phyloP scores from a whole-genome alignment of 2,888 invertebrate genomes.

The Drosophila planitibia region DNA sequence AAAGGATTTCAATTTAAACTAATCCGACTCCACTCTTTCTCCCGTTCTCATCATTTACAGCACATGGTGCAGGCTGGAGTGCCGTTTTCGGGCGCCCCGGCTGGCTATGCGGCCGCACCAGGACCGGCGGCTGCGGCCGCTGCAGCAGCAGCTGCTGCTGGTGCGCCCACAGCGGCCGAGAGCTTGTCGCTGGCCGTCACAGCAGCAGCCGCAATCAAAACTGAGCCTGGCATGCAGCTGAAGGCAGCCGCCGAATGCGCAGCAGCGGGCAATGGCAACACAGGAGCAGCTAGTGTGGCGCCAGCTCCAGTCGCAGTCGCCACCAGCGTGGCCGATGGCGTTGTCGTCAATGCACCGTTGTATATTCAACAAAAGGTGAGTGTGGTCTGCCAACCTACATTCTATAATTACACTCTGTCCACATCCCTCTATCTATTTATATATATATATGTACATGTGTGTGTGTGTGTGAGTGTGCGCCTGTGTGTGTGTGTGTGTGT shows the following conservation, averaged over 20 bases:
- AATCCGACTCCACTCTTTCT: conserved; percentile 52
- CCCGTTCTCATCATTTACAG: conserved; percentile 62
- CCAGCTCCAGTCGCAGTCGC: conserved; percentile 70
- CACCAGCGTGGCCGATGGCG: conserved; percentile 69
- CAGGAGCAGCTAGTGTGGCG: conserved; percentile 52
- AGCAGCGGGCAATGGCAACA: conserved; percentile 67
- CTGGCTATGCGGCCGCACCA: conserved; percentile 84
- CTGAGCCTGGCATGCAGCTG: conserved; percentile 83
- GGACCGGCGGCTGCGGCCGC: conserved; percentile 82
- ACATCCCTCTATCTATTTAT: conserved; percentile 10
- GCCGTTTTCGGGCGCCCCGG: conserved; percentile 84
- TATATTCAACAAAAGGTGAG: conserved; percentile 85
- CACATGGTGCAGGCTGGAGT: conserved; percentile 85
- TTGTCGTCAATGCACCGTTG: conserved; percentile 73
- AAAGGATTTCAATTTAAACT: conserved; percentile 43
- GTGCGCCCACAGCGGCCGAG: conserved; percentile 80
- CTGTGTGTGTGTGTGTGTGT: conserved; percentile 24
- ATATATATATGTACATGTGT: not conserved
- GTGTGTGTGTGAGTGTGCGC: conserved; percentile 20
- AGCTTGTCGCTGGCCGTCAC: conserved; percentile 84
- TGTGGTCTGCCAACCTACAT: conserved; percentile 18
- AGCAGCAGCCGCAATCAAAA: conserved; percentile 81
- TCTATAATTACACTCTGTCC: conserved; percentile 17
- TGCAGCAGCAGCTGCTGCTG: conserved; percentile 76
- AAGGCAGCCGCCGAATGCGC: conserved; percentile 77